Evolutionary conservation across 2,888 invertebrate species (phyloP), one percentile per base, ranked within the genome.

Genomic region (Epinotia nisella): DNA sequence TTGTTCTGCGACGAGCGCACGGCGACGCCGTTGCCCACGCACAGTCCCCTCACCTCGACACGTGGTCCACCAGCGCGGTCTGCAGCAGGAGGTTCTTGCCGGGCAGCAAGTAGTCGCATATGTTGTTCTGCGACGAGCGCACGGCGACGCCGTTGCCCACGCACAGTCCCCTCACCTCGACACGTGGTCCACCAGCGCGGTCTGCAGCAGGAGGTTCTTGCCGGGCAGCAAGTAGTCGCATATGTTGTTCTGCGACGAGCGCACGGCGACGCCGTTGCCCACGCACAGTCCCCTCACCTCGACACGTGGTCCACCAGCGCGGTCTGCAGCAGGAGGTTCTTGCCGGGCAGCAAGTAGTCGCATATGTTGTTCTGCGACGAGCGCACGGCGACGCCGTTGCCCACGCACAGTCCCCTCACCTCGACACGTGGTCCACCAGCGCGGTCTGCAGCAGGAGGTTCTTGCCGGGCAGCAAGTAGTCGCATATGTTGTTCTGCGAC

Each of bases 311-410:
- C 29, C 0, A 99, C 98, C 29, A 99, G 94, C 82, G 97, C 97
- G 0, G 99, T 99, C 90, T 99, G 99, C 62, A 99, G 95, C 39
- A 99, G 94, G 19, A 99, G 93, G 92, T 99, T 99, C 92, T 99
- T 98, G 11, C 99, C 98, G 0, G 99, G 99, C 76, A 99, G 94
- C 55, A 99, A 92, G 85, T 98, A 99, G 89, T 99, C 99, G 84
- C 99, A 99, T 86, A 99, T 99, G 84, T 99, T 98, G 91, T 99
- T 99, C 91, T 99, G 99, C 10, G 99, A 99, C 24, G 98, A 98
- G 56, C 99, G 95, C 4, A 99, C 99, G 0, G 99, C 99, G 0
- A 4, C n/a, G n/a, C 5, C 4, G 1, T 29, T 2, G 1, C 21
- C 21, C 21, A 24, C n/a, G n/a, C n/a, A n/a, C n/a, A 11, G 15